phyloP scores from a whole-genome alignment of 2,797 vertebrate species.

The Botia kubotai region DNA sequence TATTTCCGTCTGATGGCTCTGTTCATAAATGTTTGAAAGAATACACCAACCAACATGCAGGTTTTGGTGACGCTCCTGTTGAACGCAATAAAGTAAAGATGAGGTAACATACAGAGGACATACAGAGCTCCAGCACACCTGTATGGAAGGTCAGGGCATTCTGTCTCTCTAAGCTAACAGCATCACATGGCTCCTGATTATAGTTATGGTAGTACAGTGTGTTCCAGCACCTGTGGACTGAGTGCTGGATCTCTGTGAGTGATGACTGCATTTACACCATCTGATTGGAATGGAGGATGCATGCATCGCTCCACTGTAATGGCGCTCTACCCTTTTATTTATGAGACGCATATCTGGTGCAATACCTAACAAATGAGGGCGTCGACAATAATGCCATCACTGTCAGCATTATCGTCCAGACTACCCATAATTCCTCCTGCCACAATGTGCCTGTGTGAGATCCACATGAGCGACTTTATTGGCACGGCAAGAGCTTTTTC shows the following conservation, averaged over 20 bases:
- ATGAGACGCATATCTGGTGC: slow-evolving; percentile 64
- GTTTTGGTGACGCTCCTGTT: background rate
- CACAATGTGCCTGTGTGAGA: slow-evolving; percentile 31
- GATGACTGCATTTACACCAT: slow-evolving; percentile 70
- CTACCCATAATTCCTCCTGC: slow-evolving; percentile 26
- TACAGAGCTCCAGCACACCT: background rate
- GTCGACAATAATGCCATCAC: slow-evolving; percentile 71
- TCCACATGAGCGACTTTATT: slow-evolving; percentile 64
- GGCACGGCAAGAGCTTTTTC: slow-evolving; percentile 68
- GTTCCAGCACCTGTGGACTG: slow-evolving; percentile 3
- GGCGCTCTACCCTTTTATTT: slow-evolving; percentile 68
- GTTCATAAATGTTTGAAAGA: slow-evolving; percentile 18
- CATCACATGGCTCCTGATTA: background rate
- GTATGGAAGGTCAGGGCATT: background rate
- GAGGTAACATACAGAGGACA: no score
- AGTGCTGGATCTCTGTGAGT: slow-evolving; percentile 64
- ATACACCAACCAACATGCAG: background rate
- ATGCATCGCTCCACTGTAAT: slow-evolving; percentile 69
- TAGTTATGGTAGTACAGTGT: background rate
- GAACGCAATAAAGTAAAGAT: background rate
- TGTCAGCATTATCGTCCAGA: slow-evolving; percentile 62
- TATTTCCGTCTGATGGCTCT: background rate
- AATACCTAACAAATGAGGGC: slow-evolving; percentile 71
- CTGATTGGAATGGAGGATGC: slow-evolving; percentile 70
- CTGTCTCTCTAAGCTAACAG: background rate